Evolutionary conservation across 2,113 vertebrate genomes (phyloP), one percentile per base, ranked within the genome.

Genomic region (Electrona antarctica): DNA sequence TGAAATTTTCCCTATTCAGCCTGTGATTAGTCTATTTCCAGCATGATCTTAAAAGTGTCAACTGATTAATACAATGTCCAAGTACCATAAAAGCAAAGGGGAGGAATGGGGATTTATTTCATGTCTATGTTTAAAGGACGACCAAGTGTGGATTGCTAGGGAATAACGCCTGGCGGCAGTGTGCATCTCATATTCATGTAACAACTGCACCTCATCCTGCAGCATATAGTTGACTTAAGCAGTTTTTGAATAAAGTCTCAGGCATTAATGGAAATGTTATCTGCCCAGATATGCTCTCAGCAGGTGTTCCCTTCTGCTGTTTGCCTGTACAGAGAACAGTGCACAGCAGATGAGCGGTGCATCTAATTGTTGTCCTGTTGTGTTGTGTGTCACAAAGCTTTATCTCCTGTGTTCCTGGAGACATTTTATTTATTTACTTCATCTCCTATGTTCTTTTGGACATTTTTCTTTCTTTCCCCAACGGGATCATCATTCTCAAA

Each of bases 341-440:
- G 29, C 68, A 64, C 57, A 64, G 72, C 73, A 71, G 63, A 78
- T 63, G 64, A 74, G 58, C 41, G 51, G 61, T 41, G 51, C 76
- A 82, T 80, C 51, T 79, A 69, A 83, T 81, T 76, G 65, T 58
- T 56, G 54, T 61, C 67, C 29, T 1, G 59, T 68, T 70, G 50
- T 45, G 33, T 61, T 45, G 41, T 63, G 59, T 77, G 70, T 74
- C 77, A 73, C 70, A 33, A 58, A 75, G 60, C 21, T 64, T 66
- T 61, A 8, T 52, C 77, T 41, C 47, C 61, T 21, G 64, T 55
- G 67, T 73, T 83, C 47, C 71, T 70, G 58, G 76, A 73, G 60
- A 67, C 72, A 69, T 82, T 70, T 89, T 85, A 79, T 76, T 86
- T 87, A 87, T 85, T 87, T 84, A 85, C 63, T 69, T 68, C 57